Base-by-base conservation (phyloP, 2,797 vertebrate genomes). In the Cryptoblepharus egeriae region DNA sequence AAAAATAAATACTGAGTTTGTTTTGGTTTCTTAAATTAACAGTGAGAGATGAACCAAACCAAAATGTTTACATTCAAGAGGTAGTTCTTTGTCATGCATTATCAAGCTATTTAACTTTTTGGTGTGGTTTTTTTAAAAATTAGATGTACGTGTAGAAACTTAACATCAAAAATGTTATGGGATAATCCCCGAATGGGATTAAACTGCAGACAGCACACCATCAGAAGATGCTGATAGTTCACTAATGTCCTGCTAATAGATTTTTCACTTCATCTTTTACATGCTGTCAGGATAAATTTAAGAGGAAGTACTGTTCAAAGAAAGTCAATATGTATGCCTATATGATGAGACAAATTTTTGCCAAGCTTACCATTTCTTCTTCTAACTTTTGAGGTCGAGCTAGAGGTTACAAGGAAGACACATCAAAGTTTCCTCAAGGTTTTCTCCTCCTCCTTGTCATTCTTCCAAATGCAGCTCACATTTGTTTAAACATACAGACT, bases 291-390 rank as follows among this genome's bases (percentile, higher is more conserved):
- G 16, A 3, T 52, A 63, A 30, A 61, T 10, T 37, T 8, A 79
- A 10, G 5, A 52, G n/a, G 12, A 72, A 42, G 61, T 57, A 49
- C 45, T 58, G 26, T 32, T 32, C 37, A 76, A 67, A 22, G 69
- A 15, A 49, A 69, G 55, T 70, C 70, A 61, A 57, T 35, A 28
- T 55, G 20, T 52, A 61, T 82, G 81, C 57, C 73, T 67, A 81
- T 42, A 61, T 24, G 28, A 63, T 70, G 57, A 10, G 22, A 49
- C 2, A 61, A 49, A 71, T 71, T 49, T 80, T 71, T 68, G 26
- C 70, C 74, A 26, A 70, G 7, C 2, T 10, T 63, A 58, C 12
- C 32, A 57, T 35, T 55, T 42, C 3, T 42, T 37, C 2, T 76
- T 61, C 39, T 61, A 35, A 39, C 65, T 39, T 10, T 68, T 32